phyloP scores from a whole-genome alignment of 1,140 invertebrate species.

The Drosophila cardini region DNA sequence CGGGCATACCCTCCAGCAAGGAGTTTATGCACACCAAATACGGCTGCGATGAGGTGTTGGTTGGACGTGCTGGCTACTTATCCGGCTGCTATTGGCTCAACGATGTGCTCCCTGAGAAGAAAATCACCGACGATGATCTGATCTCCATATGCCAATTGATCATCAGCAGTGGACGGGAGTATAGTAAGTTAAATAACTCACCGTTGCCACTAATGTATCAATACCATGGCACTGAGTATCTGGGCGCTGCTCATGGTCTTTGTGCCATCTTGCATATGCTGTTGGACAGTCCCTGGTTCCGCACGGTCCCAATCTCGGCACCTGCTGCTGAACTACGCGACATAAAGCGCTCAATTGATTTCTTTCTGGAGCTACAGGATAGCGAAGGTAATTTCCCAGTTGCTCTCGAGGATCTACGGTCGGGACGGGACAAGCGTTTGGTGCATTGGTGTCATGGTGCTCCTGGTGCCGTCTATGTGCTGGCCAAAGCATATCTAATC shows the following conservation, averaged over 20 bases:
- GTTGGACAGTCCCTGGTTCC: constrained; percentile 84
- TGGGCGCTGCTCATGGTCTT: constrained; percentile 93
- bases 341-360: constrained; percentile 85
- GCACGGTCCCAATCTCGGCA: constrained; percentile 73
- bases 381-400: constrained; percentile 91
- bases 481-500: constrained; percentile 92
- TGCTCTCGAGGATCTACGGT: constrained; percentile 89
- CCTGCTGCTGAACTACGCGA: constrained; percentile 88
- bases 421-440: constrained; percentile 86
- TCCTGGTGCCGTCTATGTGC: constrained; percentile 91
- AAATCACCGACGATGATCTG: constrained; percentile 86
- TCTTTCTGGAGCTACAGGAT: constrained; percentile 88
- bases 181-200: constrained; percentile 87
- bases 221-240: constrained; percentile 93
- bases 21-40: constrained; percentile 86
- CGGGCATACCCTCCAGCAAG: constrained; percentile 84
- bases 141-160: constrained; percentile 89
- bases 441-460: constrained; percentile 96
- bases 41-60: constrained; percentile 93
- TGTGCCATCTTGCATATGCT: constrained; percentile 88
- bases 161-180: constrained; percentile 89
- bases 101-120: constrained; percentile 86
- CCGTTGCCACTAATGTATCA: constrained; percentile 92
- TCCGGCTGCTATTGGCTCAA: constrained; percentile 91
- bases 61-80: constrained; percentile 92